Base-by-base conservation (phyloP, 2,888 invertebrate genomes). In the Ypsolopha sequella region DNA sequence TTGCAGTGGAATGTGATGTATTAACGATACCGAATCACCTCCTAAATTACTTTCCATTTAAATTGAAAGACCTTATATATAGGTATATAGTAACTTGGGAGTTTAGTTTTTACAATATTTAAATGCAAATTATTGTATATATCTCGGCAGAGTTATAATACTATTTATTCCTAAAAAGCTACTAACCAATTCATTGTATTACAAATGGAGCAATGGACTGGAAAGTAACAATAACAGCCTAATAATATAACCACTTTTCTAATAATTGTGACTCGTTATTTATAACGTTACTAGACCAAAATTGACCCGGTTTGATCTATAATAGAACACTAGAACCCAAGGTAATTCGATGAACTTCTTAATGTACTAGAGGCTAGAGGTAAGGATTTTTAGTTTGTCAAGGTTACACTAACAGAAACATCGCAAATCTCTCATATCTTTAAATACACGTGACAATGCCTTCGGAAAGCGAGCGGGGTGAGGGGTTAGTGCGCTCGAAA, bases 171-270 rank as follows among this genome's bases (percentile, higher is more conserved):
- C 24, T 24, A 24, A 24, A 24, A 24, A 24, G 51, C 33, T 51
- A 51, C 39, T 50, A 50, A 52, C 53, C 53, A 53, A 55, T 48
- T 43, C 53, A 34, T 41, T 50, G 51, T 53, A 50, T 50, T 24
- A 24, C 52, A 56, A 56, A 65, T 61, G 60, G 68, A 73, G 69
- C 68, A 67, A 68, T 63, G 60, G 60, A 65, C 62, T 68, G 66
- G 67, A 71, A 63, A 65, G 65, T 62, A 55, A 57, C 60, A 39
- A 13, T 50, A 36, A 47, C 47, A 47, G 47, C 47, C 47, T 36
- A 14, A 36, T 36, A 11, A 36, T 11, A 11, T 13, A 36, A 36
- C 36, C 44, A 36, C 43, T 52, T 51, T 38, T 44, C 35, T 44
- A 41, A 36, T 36, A 47, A 41, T 24, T 41, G 46, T 47, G 47